phyloP scores from a whole-genome alignment of 2,888 invertebrate species.

The Scaptomyza cyrtandrae region DNA sequence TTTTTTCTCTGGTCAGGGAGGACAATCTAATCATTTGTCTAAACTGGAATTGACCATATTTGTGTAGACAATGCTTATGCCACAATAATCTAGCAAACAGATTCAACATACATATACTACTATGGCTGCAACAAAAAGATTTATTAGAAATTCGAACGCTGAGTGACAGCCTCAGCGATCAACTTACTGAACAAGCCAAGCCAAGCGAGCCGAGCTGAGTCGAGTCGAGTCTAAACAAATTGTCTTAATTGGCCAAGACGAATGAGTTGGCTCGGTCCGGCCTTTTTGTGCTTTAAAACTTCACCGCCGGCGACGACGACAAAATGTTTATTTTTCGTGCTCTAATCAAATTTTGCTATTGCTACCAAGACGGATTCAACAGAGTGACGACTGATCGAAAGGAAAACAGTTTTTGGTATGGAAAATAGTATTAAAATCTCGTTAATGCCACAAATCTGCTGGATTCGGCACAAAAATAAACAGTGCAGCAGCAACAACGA shows the following conservation, averaged over 20 bases:
- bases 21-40: constrained; percentile 54
- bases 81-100: constrained; percentile 46
- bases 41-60: constrained; percentile 61
- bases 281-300: constrained; percentile 50
- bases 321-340: constrained; percentile 47
- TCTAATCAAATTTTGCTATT: constrained; percentile 47
- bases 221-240: constrained; percentile 52
- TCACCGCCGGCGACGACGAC: constrained; percentile 38
- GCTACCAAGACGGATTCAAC: constrained; percentile 1
- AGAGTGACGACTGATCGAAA: not conserved
- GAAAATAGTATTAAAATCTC: constrained; percentile 51
- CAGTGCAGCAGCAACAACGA: constrained; percentile 44
- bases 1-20: not conserved
- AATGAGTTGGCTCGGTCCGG: constrained; percentile 41
- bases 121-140: constrained; percentile 33
- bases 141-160: constrained; percentile 54
- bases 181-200: constrained; percentile 10
- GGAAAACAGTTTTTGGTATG: not conserved
- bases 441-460: constrained; percentile 59
- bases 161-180: constrained; percentile 45
- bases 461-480: constrained; percentile 64
- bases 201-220: not conserved
- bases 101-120: constrained; percentile 21
- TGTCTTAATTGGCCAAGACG: constrained; percentile 70
- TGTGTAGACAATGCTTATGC: constrained; percentile 55